Evolutionary conservation across 2,888 invertebrate species (phyloP).

Genomic region (Diarsia mendica): DNA sequence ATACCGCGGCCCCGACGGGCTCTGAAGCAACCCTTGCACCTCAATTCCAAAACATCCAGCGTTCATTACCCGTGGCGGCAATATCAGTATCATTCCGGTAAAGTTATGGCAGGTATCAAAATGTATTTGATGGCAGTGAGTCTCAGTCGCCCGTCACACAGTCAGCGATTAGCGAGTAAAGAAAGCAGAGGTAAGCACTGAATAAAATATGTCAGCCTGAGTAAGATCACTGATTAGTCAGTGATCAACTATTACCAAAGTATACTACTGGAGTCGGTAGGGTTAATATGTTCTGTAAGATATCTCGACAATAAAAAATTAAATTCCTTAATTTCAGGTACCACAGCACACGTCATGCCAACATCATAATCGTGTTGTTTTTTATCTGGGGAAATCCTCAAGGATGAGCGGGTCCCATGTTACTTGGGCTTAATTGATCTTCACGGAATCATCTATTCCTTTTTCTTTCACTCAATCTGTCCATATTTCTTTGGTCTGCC

Average conservation of each 20-base stretch:
- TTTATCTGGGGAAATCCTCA: too few relatives aligned
- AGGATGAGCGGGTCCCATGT: too few relatives aligned
- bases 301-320: not conserved
- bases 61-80: conserved; percentile 30
- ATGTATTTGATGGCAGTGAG: conserved; percentile 59
- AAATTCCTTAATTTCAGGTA: too few relatives aligned
- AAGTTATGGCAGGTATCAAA: conserved; percentile 64
- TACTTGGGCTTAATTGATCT: too few relatives aligned
- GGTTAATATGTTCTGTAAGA: not conserved
- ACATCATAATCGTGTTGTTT: too few relatives aligned
- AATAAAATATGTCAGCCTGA: too few relatives aligned
- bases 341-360: too few relatives aligned
- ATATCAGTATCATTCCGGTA: conserved; percentile 49
- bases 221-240: not conserved
- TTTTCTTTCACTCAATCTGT: not conserved
- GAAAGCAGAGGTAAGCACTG: not conserved
- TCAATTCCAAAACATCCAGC: conserved; percentile 15
- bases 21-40: not conserved
- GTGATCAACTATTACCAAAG: not conserved
- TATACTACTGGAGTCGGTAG: not conserved
- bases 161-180: not conserved
- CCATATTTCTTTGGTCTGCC: too few relatives aligned
- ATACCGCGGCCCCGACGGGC: too few relatives aligned
- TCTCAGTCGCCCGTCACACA: conserved; percentile 14
- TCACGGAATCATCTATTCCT: not conserved